Evolutionary conservation across 2,888 invertebrate species (phyloP), one percentile per base, ranked within the genome.

Genomic region (Pristionchus fissidentatus): DNA sequence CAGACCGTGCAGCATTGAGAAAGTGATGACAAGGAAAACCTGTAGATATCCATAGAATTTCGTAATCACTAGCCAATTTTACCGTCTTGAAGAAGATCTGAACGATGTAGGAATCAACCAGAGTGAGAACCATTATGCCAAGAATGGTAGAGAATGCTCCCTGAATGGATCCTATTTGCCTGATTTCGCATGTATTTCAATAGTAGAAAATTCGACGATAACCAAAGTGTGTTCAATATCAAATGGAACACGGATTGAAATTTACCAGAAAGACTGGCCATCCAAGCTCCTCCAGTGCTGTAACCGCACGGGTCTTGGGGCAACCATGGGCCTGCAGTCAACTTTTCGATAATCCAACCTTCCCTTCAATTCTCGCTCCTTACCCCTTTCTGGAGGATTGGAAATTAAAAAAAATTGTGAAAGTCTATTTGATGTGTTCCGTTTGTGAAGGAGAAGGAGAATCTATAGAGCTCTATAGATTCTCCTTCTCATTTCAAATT

Each of bases 281-380:
- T 0, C 97, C 97, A 5, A 97, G 93, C 0, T 96, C 96, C 92
- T 97, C 97, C 0, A 97, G 94, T 81, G 96, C 95, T 91, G 96
- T 96, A 87, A 95, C 95, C 0, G 97, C 96, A 85, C 95, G 94
- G 38, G 96, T 81, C 52, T 49, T 62, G n/a, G 81, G 81, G 19
- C 52, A 43, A 4, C 81, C 81, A 32, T 66, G 66, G 5, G 81
- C 62, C 81, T 81, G 49, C n/a, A 46, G 66, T 43, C 5, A 62
- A 4, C 1, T 10, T 3, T 41, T 43, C n/a, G n/a, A n/a, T 13
- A 38, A 35, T 13, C 35, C 15, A 35, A 35, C 32, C 29, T 29
- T 35, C 35, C 35, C 35, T 13, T 62, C 19, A 32, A 62, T 62
- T 29, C 29, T 57, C 60, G 32, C 32, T 3, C 4, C 1, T 2